Evolutionary conservation across 2,113 vertebrate genomes (phyloP).

Genomic region (Craseonycteris thonglongyai): DNA sequence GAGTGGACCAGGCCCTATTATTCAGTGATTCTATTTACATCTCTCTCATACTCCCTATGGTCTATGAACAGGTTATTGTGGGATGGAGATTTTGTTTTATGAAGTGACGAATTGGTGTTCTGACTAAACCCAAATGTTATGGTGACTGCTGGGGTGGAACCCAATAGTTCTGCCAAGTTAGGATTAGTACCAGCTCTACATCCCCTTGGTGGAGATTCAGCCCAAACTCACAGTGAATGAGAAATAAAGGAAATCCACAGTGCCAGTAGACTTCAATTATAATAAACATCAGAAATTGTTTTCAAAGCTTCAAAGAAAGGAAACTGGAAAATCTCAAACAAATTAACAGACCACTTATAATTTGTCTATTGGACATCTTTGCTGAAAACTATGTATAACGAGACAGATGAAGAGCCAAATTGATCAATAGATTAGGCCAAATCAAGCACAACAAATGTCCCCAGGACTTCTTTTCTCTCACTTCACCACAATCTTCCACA

Average conservation of each 20-base stretch:
- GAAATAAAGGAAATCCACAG: conserved; percentile 1
- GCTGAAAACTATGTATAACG: conserved; percentile 10
- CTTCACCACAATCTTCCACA: neutral
- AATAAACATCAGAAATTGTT: conserved; percentile 1
- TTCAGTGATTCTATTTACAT: neutral
- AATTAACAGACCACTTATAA: neutral
- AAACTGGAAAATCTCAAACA: neutral
- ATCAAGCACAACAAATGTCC: neutral
- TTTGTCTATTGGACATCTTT: neutral
- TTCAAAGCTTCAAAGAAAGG: neutral
- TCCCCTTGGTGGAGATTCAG: conserved; percentile 20
- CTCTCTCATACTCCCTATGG: neutral
- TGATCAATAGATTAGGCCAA: neutral
- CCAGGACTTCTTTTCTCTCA: neutral
- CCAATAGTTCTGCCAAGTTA: conserved; percentile 43
- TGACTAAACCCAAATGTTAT: conserved; percentile 59
- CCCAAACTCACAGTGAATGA: neutral
- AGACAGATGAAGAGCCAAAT: neutral
- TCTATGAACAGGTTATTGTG: conserved; percentile 57
- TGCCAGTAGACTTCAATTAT: neutral
- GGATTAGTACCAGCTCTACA: conserved; percentile 6
- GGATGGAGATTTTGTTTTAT: conserved; percentile 43
- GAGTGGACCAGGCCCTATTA: neutral
- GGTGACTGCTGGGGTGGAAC: conserved; percentile 54
- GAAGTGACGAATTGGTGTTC: conserved; percentile 37